phyloP scores from a whole-genome alignment of 2,113 vertebrate species.

The Myrmophylax atrothorax region DNA sequence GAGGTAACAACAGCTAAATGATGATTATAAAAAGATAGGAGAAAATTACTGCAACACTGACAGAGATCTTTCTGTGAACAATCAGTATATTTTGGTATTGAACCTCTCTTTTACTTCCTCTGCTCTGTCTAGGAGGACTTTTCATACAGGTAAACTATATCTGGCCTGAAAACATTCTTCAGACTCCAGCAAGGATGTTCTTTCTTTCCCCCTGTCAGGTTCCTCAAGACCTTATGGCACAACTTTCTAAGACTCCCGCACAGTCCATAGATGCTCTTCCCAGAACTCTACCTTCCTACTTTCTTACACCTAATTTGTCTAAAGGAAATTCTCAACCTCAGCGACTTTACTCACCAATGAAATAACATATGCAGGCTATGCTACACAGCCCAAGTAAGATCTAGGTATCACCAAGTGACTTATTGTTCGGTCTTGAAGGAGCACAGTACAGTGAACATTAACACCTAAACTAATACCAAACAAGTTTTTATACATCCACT shows the following conservation, averaged over 20 bases:
- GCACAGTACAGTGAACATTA: not conserved
- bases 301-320: not conserved
- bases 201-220: not conserved
- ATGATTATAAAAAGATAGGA: not conserved
- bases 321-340: not conserved
- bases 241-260: not conserved
- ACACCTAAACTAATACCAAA: not conserved
- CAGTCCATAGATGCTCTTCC: not conserved
- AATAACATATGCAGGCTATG: not conserved
- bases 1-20: not conserved
- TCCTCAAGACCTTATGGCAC: not conserved
- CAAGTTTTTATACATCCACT: not conserved
- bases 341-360: not conserved
- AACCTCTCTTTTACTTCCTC: not conserved
- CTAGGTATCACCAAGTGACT: not conserved
- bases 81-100: not conserved
- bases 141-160: not conserved
- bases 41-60: not conserved
- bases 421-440: not conserved
- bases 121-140: not conserved
- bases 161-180: not conserved
- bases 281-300: not conserved
- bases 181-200: not conserved
- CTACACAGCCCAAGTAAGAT: not conserved
- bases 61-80: not conserved